These are phyloP conservation scores for Pygocentrus nattereri DNA, from an alignment of 2,797 vertebrate genomes.

Conservation along the genomic window DNA sequence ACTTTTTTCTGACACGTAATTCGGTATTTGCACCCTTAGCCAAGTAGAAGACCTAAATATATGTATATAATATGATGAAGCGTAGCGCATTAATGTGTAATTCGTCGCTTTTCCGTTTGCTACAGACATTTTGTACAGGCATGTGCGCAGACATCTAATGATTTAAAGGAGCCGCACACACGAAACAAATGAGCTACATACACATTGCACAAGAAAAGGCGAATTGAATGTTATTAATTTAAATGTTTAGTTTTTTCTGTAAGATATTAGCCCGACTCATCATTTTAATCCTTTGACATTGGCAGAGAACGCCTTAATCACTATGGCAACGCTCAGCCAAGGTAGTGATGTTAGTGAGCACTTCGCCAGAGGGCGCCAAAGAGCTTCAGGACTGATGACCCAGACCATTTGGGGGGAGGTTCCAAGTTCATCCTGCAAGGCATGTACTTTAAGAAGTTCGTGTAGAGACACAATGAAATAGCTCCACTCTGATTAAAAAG, in stretches of 20 bases:
- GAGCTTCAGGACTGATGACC: background rate
- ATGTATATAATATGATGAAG: background rate
- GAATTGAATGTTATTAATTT: background rate
- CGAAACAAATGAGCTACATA: background rate
- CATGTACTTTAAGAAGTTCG: background rate
- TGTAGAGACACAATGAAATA: background rate
- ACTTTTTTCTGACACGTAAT: background rate
- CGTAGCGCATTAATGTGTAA: background rate
- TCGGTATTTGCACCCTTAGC: background rate
- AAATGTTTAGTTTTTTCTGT: too few species aligned
- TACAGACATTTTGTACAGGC: slow-evolving; percentile 67
- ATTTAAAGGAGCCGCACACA: slow-evolving; percentile 58
- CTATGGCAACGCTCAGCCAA: slow-evolving; percentile 7
- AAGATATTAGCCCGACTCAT: background rate
- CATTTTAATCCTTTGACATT: background rate
- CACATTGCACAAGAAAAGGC: background rate
- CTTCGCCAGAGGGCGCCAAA: background rate
- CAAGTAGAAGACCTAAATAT: background rate
- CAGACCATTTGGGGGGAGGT: background rate
- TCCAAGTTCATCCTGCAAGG: background rate
- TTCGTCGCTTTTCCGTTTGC: background rate
- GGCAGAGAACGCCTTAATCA: background rate
- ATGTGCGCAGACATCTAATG: slow-evolving; percentile 59
- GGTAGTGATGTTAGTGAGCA: too few species aligned
- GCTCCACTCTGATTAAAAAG: background rate